Percentiles rank a stretch among this genome's conserved stretches.
Evolutionary conservation across 2,888 invertebrate genomes (phyloP).

Genomic region (Allolobophora icterica): DNA sequence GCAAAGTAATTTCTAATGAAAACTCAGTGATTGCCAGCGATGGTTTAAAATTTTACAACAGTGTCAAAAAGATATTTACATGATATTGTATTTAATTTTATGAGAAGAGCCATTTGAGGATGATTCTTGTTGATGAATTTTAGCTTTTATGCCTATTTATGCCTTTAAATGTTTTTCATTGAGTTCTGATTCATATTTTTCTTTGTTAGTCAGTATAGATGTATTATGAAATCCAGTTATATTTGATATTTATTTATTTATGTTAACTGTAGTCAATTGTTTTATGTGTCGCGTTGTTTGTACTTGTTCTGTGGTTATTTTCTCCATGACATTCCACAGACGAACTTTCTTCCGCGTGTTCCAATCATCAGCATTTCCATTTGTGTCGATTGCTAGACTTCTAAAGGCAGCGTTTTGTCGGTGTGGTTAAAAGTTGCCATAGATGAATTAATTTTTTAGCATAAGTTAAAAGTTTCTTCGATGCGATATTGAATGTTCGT

Average conservation of each 20-base stretch:
- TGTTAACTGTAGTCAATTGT: not conserved
- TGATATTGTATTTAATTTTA: not conserved
- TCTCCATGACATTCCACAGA: not conserved
- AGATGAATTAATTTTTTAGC: not conserved
- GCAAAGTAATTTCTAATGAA: not conserved
- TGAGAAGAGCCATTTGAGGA: not conserved
- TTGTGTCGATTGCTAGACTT: constrained; percentile 7
- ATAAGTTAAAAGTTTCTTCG: not conserved
- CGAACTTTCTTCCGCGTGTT: not conserved
- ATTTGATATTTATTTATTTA: constrained; percentile 17
- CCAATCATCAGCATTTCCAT: not conserved
- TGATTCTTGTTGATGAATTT: not conserved
- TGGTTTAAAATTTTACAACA: not conserved
- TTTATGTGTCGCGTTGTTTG: not conserved
- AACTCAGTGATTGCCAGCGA: not conserved
- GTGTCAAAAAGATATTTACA: not conserved
- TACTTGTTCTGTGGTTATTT: constrained; percentile 17
- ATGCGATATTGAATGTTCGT: not conserved
- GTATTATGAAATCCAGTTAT: not conserved
- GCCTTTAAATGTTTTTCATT: not conserved
- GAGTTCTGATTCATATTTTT: not conserved
- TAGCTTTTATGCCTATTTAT: constrained; percentile 2
- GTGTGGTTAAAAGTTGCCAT: not conserved
- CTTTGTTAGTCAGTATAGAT: constrained; percentile 3
- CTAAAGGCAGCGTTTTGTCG: constrained; percentile 11